These are phyloP conservation scores for Microcebus tavaratra DNA, from an alignment of 2,113 vertebrate genomes.

Conservation along the genomic window DNA sequence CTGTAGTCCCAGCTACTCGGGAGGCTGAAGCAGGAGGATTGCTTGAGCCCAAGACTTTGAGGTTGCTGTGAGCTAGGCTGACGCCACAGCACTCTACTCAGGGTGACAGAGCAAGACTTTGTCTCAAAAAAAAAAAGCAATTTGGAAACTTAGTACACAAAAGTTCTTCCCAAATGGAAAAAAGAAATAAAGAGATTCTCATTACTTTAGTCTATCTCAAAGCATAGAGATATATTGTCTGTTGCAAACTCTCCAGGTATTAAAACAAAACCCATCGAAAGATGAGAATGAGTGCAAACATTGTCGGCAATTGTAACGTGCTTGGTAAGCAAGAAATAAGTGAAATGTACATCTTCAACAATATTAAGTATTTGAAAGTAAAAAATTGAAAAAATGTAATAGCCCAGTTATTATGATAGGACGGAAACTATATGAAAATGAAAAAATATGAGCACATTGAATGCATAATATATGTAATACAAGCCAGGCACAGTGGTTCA, in stretches of 20 bases:
- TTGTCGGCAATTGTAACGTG: background rate
- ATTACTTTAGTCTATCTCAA: background rate
- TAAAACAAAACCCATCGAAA: background rate
- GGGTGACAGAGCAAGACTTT: too few relatives aligned
- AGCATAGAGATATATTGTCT: background rate
- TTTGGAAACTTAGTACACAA: background rate
- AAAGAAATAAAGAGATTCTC: background rate
- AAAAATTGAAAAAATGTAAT: background rate
- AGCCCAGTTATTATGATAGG: background rate
- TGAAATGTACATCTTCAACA: background rate
- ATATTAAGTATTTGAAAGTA: background rate
- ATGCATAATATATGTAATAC: too few relatives aligned
- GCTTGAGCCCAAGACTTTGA: too few relatives aligned
- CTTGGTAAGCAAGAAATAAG: background rate
- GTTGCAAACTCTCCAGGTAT: background rate
- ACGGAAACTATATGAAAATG: background rate
- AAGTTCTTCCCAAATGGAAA: background rate
- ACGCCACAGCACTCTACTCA: too few relatives aligned
- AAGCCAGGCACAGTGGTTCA: too few relatives aligned
- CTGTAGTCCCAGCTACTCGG: too few relatives aligned
- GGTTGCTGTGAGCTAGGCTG: too few relatives aligned
- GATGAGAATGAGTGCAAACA: background rate
- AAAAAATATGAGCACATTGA: background rate
- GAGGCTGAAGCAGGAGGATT: too few relatives aligned
- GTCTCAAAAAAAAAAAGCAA: too few relatives aligned